A percentile compares a stretch with the other conserved stretches of the same genome.
phyloP scores from a whole-genome alignment of 1,140 invertebrate species.

The Cherax quadricarinatus region DNA sequence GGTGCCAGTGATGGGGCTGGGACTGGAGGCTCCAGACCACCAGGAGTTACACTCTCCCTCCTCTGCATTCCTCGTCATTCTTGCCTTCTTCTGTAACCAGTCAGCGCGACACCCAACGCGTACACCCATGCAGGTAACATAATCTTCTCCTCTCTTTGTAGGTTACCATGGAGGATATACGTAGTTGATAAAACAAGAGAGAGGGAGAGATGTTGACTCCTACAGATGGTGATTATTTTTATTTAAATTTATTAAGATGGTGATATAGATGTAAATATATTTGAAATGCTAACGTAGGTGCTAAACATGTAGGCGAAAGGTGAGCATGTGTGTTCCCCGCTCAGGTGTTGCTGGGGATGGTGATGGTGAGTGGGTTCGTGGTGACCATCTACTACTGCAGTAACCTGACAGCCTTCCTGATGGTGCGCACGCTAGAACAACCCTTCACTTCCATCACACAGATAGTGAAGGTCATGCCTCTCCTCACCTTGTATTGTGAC shows the following conservation, averaged over 20 bases:
- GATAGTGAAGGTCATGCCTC: neutral
- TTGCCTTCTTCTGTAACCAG: constrained; percentile 23
- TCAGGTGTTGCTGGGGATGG: constrained; percentile 11
- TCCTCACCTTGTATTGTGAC: neutral
- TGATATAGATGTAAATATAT: no score
- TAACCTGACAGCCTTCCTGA: constrained; percentile 38
- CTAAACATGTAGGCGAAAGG: no score
- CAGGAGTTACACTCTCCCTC: neutral
- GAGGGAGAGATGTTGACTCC: no score
- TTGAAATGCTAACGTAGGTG: no score
- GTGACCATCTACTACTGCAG: constrained; percentile 24
- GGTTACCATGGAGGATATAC: no score
- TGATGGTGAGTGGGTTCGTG: constrained; percentile 37
- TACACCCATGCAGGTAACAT: constrained; percentile 12
- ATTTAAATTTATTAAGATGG: no score
- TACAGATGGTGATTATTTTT: no score
- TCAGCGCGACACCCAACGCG: neutral
- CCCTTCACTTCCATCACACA: constrained; percentile 25
- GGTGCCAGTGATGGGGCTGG: neutral
- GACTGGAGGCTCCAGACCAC: neutral
- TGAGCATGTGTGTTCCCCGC: neutral
- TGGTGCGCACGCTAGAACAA: neutral
- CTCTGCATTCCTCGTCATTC: constrained; percentile 17
- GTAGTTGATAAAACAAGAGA: no score
- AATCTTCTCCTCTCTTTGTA: no score